Evolutionary conservation across 2,113 vertebrate genomes (phyloP).

Genomic region (Holacanthus passer): DNA sequence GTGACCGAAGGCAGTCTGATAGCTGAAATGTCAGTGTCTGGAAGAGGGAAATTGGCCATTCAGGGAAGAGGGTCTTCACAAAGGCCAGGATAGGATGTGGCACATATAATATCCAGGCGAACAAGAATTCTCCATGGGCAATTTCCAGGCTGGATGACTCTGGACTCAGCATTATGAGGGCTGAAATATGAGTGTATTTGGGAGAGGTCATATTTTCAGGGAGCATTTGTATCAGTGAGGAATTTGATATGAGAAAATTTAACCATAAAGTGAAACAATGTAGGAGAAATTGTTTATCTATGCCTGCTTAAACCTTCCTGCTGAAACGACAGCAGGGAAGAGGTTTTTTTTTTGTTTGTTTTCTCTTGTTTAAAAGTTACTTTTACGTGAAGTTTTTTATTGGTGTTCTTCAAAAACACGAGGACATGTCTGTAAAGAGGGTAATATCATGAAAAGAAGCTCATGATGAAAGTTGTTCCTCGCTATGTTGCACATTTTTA

Average conservation of each 20-base stretch:
- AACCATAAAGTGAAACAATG: slow-evolving; percentile 80
- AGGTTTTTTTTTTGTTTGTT: slow-evolving; percentile 41
- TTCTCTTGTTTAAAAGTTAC: slow-evolving; percentile 43
- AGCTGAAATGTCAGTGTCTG: slow-evolving; percentile 85
- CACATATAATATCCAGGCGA: slow-evolving; percentile 86
- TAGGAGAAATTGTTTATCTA: slow-evolving; percentile 77
- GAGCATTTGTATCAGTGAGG: slow-evolving; percentile 74
- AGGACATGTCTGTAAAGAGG: not conserved
- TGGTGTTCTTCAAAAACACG: not conserved
- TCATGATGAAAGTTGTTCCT: slow-evolving; percentile 24
- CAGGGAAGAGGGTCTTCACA: slow-evolving; percentile 82
- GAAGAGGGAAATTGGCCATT: slow-evolving; percentile 83
- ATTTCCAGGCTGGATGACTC: slow-evolving; percentile 85
- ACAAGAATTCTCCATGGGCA: slow-evolving; percentile 85
- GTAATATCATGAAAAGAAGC: not conserved
- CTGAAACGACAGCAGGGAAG: slow-evolving; percentile 47
- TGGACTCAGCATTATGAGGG: slow-evolving; percentile 79
- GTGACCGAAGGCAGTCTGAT: slow-evolving; percentile 82
- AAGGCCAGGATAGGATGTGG: slow-evolving; percentile 85
- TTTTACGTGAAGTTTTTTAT: slow-evolving; percentile 7
- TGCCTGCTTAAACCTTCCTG: slow-evolving; percentile 73
- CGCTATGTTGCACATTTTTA: slow-evolving; percentile 28
- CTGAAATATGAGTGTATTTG: slow-evolving; percentile 80
- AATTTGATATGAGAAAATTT: slow-evolving; percentile 78
- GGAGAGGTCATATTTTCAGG: slow-evolving; percentile 76